Evolutionary conservation across 2,888 invertebrate genomes (phyloP), one percentile per base, ranked within the genome.

Genomic region (Syrphus vitripennis): DNA sequence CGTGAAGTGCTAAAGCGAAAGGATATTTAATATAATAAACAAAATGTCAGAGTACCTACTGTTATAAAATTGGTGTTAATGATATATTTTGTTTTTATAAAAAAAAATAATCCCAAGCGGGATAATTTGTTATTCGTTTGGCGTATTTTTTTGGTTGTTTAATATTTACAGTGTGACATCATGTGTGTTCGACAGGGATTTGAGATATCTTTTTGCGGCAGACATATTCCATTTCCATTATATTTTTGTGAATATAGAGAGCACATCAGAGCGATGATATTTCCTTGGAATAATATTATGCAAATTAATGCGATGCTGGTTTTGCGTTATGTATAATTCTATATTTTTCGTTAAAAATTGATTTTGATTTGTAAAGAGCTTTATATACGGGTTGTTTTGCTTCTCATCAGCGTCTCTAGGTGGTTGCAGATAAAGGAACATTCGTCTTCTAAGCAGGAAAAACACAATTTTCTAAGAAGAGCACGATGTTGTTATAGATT

Each of bases 51-150:
- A 10, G 24, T 21, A 16, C 10, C 6, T 53, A 7, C 26, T 53
- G 12, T 16, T 21, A 57, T 48, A 59, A 59, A 67, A 57, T 67
- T 57, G 45, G 26, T 76, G 67, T 57, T 67, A 76, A 76, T 67
- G 67, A 55, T 12, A 29, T 19, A 12, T n/a, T 55, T 55, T 55
- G 10, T 29, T n/a, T 50, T 24, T 29, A 4, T 2, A 9, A 34
- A 59, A 34, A 9, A 34, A 59, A 34, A 59, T n/a, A 59, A 59
- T 59, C 19, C 6, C 29, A 19, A 10, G 55, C 10, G 29, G 2
- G 16, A 19, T 9, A 57, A 1, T 19, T 31, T 16, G 2, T 6
- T 10, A 16, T 16, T 16, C 42, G 19, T 48, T n/a, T 57, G 42
- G 21, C 37, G 50, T 53, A 40, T 31, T 21, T 24, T 61, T 59